Evolutionary conservation across 2,888 invertebrate genomes (phyloP), one percentile per base, ranked within the genome.

Genomic region (Trissolcus brochymenae): DNA sequence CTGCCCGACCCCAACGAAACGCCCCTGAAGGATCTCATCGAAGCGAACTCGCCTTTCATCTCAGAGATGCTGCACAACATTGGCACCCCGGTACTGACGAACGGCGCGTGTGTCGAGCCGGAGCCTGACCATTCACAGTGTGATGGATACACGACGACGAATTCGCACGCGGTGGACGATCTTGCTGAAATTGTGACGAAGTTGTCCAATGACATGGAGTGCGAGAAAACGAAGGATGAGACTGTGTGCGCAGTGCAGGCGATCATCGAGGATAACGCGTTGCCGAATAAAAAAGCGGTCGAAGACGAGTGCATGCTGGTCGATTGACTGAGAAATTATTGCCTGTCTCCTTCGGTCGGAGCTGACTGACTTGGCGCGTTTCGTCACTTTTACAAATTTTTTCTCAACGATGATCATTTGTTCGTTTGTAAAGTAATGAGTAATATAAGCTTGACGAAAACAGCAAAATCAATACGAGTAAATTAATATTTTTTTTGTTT

Each of bases 1-100:
- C 53, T 81, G n/a, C 79, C 82, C 0, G 80, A 83, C 71, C 81
- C 81, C 2, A 82, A 84, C 50, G 82, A 84, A 16, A 82, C 81
- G 6, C 79, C 85, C 0, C 55, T 87, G 21, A 85, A 86, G 29
- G 85, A 87, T 53, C 61, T 86, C n/a, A 83, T 86, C 56, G 85
- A 86, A 16, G 81, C 83, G 0, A 83, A 85, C 41, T 84, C 86
- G 0, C 82, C 85, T 0, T 83, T 84, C 14, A 82, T 84, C 25
- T 81, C 82, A 4, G 82, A 84, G 46, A 82, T 85, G 81, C 17
- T 84, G 29, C 81, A 83, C 7, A 79, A 70, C 1, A 77, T 82
- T 0, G 62, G 66, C n/a, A 75, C 74, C 0, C 76, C 77, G 4
- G 74, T 75, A 1, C 46, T 78, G 0, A 78, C 79, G 6, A 80